These are phyloP conservation scores for Coptotermes formosanus DNA, from an alignment of 1,140 invertebrate species.

Conservation along the genomic window DNA sequence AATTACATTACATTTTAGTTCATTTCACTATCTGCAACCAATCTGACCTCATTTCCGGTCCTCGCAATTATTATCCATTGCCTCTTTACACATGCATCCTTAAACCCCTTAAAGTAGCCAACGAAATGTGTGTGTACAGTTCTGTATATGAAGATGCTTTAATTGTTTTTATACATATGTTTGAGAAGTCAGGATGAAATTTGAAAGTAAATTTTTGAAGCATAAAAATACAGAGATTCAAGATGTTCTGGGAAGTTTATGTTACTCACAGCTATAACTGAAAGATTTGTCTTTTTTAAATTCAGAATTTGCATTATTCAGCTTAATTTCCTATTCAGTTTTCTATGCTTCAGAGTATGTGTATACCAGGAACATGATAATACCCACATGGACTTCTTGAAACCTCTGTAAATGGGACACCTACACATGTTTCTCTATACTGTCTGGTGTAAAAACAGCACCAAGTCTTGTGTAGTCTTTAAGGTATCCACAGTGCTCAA, in stretches of 20 bases:
- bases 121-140: neutral
- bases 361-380: neutral
- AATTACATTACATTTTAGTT: neutral
- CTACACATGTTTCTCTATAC: neutral
- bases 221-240: neutral
- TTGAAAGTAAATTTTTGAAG: neutral
- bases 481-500: neutral
- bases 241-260: neutral
- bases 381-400: neutral
- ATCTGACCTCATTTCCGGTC: neutral
- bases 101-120: neutral
- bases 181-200: neutral
- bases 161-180: neutral
- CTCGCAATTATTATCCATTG: neutral
- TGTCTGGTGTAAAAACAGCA: neutral
- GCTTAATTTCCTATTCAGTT: neutral
- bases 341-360: neutral
- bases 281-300: neutral
- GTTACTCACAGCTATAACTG: neutral
- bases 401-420: constrained; percentile 6
- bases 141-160: constrained; percentile 6
- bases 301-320: neutral
- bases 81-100: neutral
- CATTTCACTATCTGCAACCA: neutral
- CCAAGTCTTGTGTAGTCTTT: neutral